Evolutionary conservation across 2,113 vertebrate genomes (phyloP).

Genomic region (Gobiocypris rarus): DNA sequence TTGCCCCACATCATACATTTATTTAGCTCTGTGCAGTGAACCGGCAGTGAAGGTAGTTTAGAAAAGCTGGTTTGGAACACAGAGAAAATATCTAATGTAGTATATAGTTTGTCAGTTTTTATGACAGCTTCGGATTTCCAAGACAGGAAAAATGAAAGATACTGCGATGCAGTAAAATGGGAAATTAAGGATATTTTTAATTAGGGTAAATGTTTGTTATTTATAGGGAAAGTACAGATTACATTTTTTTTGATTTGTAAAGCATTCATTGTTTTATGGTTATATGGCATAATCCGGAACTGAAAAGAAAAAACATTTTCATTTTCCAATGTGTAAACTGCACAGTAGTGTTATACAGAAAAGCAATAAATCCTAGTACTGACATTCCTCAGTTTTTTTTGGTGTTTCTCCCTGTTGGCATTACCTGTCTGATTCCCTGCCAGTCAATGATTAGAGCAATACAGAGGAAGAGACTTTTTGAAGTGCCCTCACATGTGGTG

Average conservation of each 20-base stretch:
- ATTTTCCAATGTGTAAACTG: background rate
- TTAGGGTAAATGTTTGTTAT: background rate
- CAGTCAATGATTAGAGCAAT: conserved; percentile 52
- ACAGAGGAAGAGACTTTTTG: conserved; percentile 53
- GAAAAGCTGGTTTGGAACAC: background rate
- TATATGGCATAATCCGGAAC: background rate
- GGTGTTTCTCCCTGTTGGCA: background rate
- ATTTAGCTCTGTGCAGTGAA: conserved; percentile 23
- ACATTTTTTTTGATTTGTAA: background rate
- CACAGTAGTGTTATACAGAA: conserved; percentile 33
- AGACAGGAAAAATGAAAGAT: background rate
- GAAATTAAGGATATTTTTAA: background rate
- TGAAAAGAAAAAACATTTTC: background rate
- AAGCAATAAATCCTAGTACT: conserved; percentile 48
- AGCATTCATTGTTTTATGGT: too few species aligned
- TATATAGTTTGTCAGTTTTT: background rate
- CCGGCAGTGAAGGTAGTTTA: background rate
- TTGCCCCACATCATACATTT: conserved; percentile 3
- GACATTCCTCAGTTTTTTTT: conserved; percentile 35
- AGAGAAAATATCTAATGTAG: background rate
- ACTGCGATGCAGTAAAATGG: background rate
- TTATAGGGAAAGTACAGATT: background rate
- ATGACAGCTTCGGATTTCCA: background rate
- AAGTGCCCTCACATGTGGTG: conserved; percentile 29
- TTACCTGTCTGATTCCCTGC: conserved; percentile 46